Base-by-base conservation (phyloP, 2,888 invertebrate genomes). In the Cheilosia scutellata region DNA sequence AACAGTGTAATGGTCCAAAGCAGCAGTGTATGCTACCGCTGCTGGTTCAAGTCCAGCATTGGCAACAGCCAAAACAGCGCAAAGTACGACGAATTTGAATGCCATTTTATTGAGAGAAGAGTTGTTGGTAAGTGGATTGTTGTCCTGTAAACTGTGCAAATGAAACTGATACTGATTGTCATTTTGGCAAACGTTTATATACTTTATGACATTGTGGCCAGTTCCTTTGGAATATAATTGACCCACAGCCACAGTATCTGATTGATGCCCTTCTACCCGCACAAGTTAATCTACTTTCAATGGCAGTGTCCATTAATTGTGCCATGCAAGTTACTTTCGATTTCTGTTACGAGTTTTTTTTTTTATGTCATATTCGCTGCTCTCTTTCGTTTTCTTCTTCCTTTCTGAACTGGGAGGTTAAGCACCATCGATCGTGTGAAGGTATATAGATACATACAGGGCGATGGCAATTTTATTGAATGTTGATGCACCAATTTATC, bases 11-110 rank as follows among this genome's bases (percentile, higher is more conserved):
- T 86, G 80, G 9, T 68, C 78, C 55, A 87, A 33, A 16, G 89
- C 88, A 68, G 90, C 89, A 1, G 87, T 58, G 5, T 86, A 86
- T 5, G 55, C 87, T n/a, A 88, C 88, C 9, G 53, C 87, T 13
- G 88, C 88, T 1, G 90, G 88, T 5, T 89, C 84, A 87, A 93
- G 90, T 88, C 95, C 95, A 82, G 95, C 95, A 89, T 94, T 94
- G 91, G 94, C 95, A 88, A 93, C 93, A 90, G 95, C 94, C 92
- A 95, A 93, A 90, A 94, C 92, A 91, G 95, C 94, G 91, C 94
- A 93, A 90, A 95, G 92, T 60, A 94, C 92, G 88, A 95, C 89
- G 88, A 95, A 92, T 94, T 93, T 91, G 88, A 91, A 92, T 70
- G 90, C 90, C 92, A 91, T 91, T 72, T 47, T 65, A 7, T 47